These are phyloP conservation scores for Eristalis intricaria DNA, from an alignment of 2,888 invertebrate species.

Conservation along the genomic window DNA sequence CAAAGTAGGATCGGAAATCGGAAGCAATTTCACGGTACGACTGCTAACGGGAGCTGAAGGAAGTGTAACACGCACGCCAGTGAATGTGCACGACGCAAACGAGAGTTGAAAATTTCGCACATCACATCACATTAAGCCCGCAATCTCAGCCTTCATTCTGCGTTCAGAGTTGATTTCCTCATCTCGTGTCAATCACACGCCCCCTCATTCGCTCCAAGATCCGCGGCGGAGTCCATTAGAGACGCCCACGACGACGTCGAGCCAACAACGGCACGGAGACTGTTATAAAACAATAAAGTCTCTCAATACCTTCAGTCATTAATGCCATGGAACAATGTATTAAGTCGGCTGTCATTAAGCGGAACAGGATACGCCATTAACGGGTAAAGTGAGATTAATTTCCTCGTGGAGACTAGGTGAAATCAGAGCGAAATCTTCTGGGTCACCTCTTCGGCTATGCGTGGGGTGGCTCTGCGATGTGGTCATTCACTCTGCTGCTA, in stretches of 20 bases:
- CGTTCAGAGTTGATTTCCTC: constrained; percentile 2
- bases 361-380: constrained; percentile 53
- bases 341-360: constrained; percentile 49
- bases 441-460: background rate
- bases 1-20: background rate
- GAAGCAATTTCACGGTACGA: background rate
- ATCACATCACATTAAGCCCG: background rate
- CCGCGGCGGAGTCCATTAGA: background rate
- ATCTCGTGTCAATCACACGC: background rate
- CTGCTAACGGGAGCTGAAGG: background rate
- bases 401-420: constrained; percentile 11
- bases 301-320: constrained; percentile 30
- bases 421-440: background rate
- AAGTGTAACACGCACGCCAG: background rate
- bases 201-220: background rate
- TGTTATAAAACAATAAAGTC: constrained; percentile 51
- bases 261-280: background rate
- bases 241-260: background rate
- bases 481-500: constrained; percentile 19
- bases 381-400: constrained; percentile 57
- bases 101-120: background rate
- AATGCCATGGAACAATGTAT: constrained; percentile 51
- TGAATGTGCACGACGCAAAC: too few species aligned
- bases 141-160: background rate
- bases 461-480: background rate